phyloP scores from a whole-genome alignment of 2,888 invertebrate genomes.

The Sphecodes monilicornis region DNA sequence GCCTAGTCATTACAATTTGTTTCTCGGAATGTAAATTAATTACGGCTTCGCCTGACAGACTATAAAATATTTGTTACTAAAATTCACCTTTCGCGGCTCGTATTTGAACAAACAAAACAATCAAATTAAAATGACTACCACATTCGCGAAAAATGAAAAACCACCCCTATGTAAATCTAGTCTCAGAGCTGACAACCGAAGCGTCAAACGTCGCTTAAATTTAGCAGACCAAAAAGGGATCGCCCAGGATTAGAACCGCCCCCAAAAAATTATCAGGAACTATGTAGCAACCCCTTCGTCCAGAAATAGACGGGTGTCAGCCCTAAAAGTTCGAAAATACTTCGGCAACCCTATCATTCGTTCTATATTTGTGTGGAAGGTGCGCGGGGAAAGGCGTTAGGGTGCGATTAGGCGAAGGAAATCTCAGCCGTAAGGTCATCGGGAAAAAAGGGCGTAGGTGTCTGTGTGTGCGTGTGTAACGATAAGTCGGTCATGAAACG shows the following conservation, averaged over 20 bases:
- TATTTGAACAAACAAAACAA: neutral
- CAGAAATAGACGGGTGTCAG: neutral
- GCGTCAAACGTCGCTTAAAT: neutral
- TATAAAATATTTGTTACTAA: too few species aligned
- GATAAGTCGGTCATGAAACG: constrained; percentile 22
- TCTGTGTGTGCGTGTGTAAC: neutral
- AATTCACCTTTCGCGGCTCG: neutral
- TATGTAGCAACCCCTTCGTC: neutral
- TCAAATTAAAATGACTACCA: neutral
- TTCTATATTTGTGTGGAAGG: neutral
- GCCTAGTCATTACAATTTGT: too few species aligned
- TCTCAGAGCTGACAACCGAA: neutral
- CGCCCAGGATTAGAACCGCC: neutral
- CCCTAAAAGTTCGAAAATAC: neutral
- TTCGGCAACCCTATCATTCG: constrained; percentile 6
- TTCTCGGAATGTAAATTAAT: too few species aligned
- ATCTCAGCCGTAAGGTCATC: constrained; percentile 31
- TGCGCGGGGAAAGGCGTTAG: neutral
- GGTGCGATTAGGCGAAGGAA: neutral
- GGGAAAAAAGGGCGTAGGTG: constrained; percentile 12
- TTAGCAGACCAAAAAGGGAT: neutral
- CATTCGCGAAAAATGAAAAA: neutral
- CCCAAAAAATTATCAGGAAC: neutral
- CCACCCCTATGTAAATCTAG: neutral
- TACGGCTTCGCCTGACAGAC: too few species aligned